Evolutionary conservation across 92 coral and sea anemone genomes (phyloP), one percentile per base, ranked within the genome.

Genomic region (Plumapathes pennacea): DNA sequence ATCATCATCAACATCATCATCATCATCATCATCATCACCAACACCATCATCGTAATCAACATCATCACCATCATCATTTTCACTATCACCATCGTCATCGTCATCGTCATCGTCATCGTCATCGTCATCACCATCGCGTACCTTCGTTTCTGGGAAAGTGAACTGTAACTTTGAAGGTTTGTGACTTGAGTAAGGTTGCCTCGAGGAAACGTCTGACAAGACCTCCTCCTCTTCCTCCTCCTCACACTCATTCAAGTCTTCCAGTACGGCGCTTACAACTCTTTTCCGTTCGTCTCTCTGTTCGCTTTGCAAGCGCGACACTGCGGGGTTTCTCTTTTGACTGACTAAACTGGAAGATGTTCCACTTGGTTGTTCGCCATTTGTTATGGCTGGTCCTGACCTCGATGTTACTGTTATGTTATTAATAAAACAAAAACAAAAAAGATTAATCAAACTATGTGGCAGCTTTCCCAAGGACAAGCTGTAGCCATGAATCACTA

Each of bases 261-360:
- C 86, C 23, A 87, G 55, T 38, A 76, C 51, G 42, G 88, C 95
- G 55, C 95, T 87, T 6, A 87, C 78, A 0, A 87, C 89, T 62
- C 87, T 69, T 76, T 56, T 47, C 39, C 45, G 38, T 19, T 24
- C 48, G 14, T n/a, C n/a, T n/a, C n/a, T 15, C 54, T 45, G 25
- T 61, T 45, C 2, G 21, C 60, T 65, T 38, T 51, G 60, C 61
- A 65, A 41, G n/a, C n/a, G n/a, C n/a, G n/a, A n/a, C n/a, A n/a
- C n/a, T n/a, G n/a, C n/a, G n/a, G n/a, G n/a, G n/a, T n/a, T n/a
- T n/a, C n/a, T n/a, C n/a, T n/a, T n/a, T n/a, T n/a, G n/a, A n/a
- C n/a, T n/a, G n/a, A n/a, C n/a, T n/a, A n/a, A n/a, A n/a, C n/a
- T n/a, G n/a, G n/a, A n/a, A n/a, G n/a, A n/a, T n/a, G n/a, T n/a